phyloP scores from a whole-genome alignment of 1,140 invertebrate species.

The Chironomus tepperi region DNA sequence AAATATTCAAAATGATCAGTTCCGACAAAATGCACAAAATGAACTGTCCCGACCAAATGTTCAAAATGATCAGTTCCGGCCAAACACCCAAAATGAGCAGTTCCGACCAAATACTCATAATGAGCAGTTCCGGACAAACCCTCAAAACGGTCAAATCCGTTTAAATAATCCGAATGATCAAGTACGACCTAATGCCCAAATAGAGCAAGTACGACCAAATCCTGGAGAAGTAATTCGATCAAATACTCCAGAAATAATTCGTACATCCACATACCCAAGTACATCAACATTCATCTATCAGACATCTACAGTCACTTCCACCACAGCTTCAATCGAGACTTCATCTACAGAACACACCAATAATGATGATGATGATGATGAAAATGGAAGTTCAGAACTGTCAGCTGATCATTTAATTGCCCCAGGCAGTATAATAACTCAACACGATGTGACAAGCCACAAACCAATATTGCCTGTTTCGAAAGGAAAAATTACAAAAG shows the following conservation, averaged over 20 bases:
- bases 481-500: slow-evolving; percentile 16
- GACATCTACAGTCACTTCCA: neutral
- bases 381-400: neutral
- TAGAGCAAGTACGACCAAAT: too few species aligned
- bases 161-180: too few species aligned
- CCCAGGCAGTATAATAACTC: neutral
- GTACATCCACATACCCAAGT: neutral
- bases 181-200: too few species aligned
- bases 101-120: too few species aligned
- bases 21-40: too few species aligned
- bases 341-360: neutral
- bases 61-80: too few species aligned
- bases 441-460: neutral
- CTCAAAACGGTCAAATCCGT: too few species aligned
- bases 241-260: neutral
- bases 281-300: neutral
- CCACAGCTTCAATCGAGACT: neutral
- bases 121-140: too few species aligned
- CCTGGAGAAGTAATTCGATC: too few species aligned
- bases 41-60: too few species aligned
- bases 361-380: neutral
- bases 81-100: too few species aligned
- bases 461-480: neutral
- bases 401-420: slow-evolving; percentile 18
- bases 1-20: too few species aligned